phyloP scores from a whole-genome alignment of 2,797 vertebrate genomes.

The Crossoptilon crossoptilon region DNA sequence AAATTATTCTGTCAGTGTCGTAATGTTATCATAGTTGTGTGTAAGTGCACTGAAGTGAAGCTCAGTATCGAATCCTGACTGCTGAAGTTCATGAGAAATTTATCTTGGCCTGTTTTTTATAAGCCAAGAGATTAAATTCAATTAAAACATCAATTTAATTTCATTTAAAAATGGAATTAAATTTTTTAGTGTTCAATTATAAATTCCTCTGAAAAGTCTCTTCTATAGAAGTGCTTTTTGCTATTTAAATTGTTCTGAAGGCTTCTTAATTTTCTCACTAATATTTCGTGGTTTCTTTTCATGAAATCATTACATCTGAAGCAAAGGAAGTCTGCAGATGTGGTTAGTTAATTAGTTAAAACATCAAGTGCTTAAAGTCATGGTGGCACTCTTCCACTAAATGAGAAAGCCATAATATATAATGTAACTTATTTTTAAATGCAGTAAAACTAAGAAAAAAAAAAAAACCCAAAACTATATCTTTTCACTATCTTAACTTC shows the following conservation, averaged over 20 bases:
- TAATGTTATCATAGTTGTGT: background rate
- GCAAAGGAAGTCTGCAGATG: background rate
- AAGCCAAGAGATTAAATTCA: background rate
- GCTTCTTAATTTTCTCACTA: background rate
- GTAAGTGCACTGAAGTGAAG: background rate
- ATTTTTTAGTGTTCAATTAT: background rate
- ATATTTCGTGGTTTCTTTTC: background rate
- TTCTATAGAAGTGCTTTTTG: background rate
- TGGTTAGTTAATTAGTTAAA: background rate
- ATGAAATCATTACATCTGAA: background rate
- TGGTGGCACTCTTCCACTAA: background rate
- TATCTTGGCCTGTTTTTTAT: background rate
- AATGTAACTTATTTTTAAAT: conserved; percentile 49
- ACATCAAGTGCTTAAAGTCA: background rate
- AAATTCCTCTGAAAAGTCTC: background rate
- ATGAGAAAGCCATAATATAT: conserved; percentile 45
- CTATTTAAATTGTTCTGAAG: background rate
- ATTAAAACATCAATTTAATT: background rate
- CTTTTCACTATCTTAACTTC: background rate
- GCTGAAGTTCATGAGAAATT: background rate
- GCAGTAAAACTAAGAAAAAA: background rate
- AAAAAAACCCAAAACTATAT: background rate
- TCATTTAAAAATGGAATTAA: background rate
- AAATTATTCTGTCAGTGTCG: background rate
- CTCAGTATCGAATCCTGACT: background rate